phyloP scores from a whole-genome alignment of 1,140 invertebrate species.

The Phenacoccus solenopsis region DNA sequence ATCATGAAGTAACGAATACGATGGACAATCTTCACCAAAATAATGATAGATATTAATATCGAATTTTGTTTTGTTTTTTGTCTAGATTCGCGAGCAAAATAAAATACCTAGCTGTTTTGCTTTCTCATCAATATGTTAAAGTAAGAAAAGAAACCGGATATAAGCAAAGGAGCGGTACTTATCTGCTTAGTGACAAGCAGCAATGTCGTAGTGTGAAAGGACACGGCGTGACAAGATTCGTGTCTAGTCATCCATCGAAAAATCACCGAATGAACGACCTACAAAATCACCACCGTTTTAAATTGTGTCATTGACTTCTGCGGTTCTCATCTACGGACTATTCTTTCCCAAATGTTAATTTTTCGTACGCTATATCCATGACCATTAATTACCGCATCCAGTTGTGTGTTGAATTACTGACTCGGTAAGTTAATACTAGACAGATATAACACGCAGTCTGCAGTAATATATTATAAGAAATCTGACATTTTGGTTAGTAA shows the following conservation, averaged over 20 bases:
- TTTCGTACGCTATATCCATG: neutral
- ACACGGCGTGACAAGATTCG: conserved; percentile 13
- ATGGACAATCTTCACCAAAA: too few species aligned
- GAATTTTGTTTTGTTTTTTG: neutral
- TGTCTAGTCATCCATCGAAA: conserved; percentile 9
- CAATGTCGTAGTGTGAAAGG: conserved; percentile 5
- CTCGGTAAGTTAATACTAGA: too few species aligned
- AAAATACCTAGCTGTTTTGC: too few species aligned
- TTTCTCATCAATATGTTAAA: neutral
- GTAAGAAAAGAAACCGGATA: conserved; percentile 8
- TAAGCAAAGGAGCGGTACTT: neutral
- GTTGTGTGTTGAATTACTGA: neutral
- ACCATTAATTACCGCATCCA: neutral
- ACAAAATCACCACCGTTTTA: conserved; percentile 16
- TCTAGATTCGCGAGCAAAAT: neutral
- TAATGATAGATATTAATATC: neutral
- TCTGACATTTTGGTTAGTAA: too few species aligned
- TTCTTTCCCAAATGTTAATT: neutral
- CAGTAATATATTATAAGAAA: too few species aligned
- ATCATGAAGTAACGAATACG: too few species aligned
- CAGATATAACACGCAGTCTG: too few species aligned
- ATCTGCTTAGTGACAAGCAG: neutral
- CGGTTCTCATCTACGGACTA: conserved; percentile 5
- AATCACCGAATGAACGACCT: conserved; percentile 11
- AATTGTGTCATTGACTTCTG: conserved; percentile 16